Evolutionary conservation across 1,140 invertebrate genomes (phyloP).

Genomic region (Drosophila kurseongensis): DNA sequence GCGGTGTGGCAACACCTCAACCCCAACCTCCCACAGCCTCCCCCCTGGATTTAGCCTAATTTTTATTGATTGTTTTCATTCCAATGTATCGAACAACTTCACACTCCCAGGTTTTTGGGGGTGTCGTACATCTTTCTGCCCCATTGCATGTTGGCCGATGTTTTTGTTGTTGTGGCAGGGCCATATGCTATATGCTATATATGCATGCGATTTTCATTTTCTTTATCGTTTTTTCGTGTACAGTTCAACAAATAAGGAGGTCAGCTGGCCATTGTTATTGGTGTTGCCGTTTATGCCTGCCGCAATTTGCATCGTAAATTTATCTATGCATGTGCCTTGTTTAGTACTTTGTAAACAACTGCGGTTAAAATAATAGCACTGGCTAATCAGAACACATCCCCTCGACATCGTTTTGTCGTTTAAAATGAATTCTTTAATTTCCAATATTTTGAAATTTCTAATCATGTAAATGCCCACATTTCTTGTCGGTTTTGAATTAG

Average conservation of each 20-base stretch:
- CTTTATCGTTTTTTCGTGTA: slow-evolving; percentile 56
- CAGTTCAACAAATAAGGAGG: slow-evolving; percentile 80
- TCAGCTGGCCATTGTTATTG: slow-evolving; percentile 74
- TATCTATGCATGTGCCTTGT: slow-evolving; percentile 31
- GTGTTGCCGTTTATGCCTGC: slow-evolving; percentile 63
- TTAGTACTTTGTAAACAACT: slow-evolving; percentile 15
- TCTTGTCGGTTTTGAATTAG: too few species aligned
- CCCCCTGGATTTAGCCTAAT: slow-evolving; percentile 26
- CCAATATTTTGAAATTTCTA: too few species aligned
- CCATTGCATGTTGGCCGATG: slow-evolving; percentile 46
- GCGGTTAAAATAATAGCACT: slow-evolving; percentile 3
- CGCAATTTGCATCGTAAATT: slow-evolving; percentile 58
- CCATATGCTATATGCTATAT: slow-evolving; percentile 27
- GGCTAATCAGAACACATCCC: not conserved
- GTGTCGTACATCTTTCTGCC: slow-evolving; percentile 46
- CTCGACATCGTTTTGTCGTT: too few species aligned
- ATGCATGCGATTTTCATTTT: slow-evolving; percentile 50
- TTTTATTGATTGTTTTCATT: slow-evolving; percentile 61
- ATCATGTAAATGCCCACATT: too few species aligned
- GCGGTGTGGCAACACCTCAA: not conserved
- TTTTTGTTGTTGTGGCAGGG: slow-evolving; percentile 32
- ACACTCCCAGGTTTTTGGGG: slow-evolving; percentile 21
- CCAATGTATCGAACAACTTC: slow-evolving; percentile 43
- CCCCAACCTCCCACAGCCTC: slow-evolving; percentile 3
- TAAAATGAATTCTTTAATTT: too few species aligned